A percentile compares a stretch with the other conserved stretches of the same genome.
phyloP scores from a whole-genome alignment of 2,113 vertebrate genomes.

The Zeus faber region DNA sequence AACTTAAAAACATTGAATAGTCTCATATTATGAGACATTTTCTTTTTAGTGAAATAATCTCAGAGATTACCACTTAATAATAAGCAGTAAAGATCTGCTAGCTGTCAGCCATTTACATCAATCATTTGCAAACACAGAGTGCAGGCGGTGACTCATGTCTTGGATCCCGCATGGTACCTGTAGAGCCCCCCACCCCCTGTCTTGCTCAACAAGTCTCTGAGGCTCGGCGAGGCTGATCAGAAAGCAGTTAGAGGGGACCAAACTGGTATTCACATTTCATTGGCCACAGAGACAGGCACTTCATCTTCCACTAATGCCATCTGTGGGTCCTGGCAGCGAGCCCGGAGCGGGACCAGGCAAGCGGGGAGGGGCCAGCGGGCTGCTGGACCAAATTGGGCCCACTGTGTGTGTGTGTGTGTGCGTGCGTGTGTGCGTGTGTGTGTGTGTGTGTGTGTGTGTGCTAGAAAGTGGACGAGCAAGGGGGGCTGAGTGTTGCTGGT shows the following conservation, averaged over 20 bases:
- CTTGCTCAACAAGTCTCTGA: slow-evolving; percentile 55
- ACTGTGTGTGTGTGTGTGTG: slow-evolving; percentile 7
- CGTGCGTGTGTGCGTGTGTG: slow-evolving; percentile 7
- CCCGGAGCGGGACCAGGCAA: slow-evolving; percentile 48
- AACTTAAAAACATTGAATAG: no score
- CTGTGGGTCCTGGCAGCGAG: slow-evolving; percentile 60
- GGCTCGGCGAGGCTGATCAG: slow-evolving; percentile 30
- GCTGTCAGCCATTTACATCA: no score
- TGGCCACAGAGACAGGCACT: slow-evolving; percentile 53
- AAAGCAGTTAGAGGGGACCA: slow-evolving; percentile 43
- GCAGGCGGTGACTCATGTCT: not conserved
- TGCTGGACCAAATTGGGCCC: slow-evolving; percentile 21
- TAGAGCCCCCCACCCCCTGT: slow-evolving; percentile 27
- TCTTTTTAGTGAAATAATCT: no score
- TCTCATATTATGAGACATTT: no score
- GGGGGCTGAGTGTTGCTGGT: no score
- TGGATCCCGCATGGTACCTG: slow-evolving; percentile 21
- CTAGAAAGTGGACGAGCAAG: no score
- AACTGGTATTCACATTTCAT: slow-evolving; percentile 65
- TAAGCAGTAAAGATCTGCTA: no score
- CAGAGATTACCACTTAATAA: no score
- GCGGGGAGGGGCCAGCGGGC: slow-evolving; percentile 33
- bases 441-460: not conserved
- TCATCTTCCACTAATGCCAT: slow-evolving; percentile 67
- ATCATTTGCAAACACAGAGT: not conserved